Evolutionary conservation across 2,797 vertebrate species (phyloP).

Genomic region (Pachyuromys duprasi): DNA sequence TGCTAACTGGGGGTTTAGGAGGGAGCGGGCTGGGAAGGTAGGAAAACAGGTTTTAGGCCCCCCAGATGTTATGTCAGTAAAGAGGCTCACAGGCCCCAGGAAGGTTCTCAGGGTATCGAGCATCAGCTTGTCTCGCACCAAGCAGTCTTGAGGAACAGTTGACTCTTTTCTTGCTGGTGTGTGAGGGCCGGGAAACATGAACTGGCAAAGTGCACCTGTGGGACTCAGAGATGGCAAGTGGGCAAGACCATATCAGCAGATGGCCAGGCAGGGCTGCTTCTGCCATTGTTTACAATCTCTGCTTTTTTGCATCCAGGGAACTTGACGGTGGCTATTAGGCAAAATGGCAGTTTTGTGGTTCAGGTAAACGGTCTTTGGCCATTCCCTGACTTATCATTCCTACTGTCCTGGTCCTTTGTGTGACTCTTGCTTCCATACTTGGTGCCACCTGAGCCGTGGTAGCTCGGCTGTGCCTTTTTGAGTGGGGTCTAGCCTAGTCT

Average conservation of each 20-base stretch:
- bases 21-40: not conserved
- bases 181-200: not conserved
- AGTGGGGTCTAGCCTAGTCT: not conserved
- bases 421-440: not conserved
- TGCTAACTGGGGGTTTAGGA: not conserved
- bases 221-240: not conserved
- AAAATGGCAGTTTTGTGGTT: not conserved
- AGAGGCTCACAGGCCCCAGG: not conserved
- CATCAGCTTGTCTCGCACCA: not conserved
- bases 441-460: not conserved
- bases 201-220: not conserved
- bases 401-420: not conserved
- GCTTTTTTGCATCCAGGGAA: not conserved
- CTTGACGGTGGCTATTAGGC: not conserved
- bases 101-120: not conserved
- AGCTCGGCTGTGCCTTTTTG: not conserved
- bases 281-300: not conserved
- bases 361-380: not conserved
- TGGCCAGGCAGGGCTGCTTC: not conserved
- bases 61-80: not conserved
- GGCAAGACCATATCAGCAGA: fast-evolving
- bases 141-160: not conserved
- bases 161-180: not conserved
- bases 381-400: not conserved
- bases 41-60: not conserved